Evolutionary conservation across 2,888 invertebrate genomes (phyloP), one percentile per base, ranked within the genome.

Genomic region (Parnassius mnemosyne): DNA sequence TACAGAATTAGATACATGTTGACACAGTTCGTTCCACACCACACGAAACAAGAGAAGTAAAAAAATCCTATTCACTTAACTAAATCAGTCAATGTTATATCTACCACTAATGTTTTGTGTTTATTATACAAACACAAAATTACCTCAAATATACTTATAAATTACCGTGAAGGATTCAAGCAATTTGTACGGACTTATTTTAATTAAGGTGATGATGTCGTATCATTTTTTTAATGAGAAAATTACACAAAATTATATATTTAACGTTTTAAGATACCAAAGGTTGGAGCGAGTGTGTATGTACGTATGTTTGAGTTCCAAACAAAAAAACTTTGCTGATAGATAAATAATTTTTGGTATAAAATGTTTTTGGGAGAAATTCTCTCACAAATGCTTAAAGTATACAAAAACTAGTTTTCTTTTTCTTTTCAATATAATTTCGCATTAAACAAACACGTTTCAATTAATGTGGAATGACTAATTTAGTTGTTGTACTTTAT

Each of bases 71-170:
- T 69, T 69, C 76, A 82, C 85, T 84, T 84, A 85, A 84, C 72
- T 79, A 85, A 86, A 84, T 87, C 85, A 85, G 85, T 85, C 85
- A 75, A 80, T 78, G 76, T 75, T 75, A 76, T 55, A 68, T 64
- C 9, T 57, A 65, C 43, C 62, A 66, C 59, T 52, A 57, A 60
- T 57, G 43, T 58, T 57, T 44, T 64, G 54, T 42, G 44, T 44
- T 34, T 16, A 47, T 34, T 16, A 47, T 41, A 52, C 34, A 34
- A 34, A 34, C 34, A 34, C 34, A 44, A 5, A 34, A 16, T 16
- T 13, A 49, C 47, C 47, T n/a, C 47, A 47, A 13, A 13, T 47
- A n/a, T 13, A 49, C n/a, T 47, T 13, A 49, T 13, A n/a, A 25
- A 44, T 44, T 10, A 41, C 13, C 42, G 12, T 25, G n/a, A n/a